These are phyloP conservation scores for Macrosteles quadrilineatus DNA, from an alignment of 1,140 invertebrate species.

Conservation along the genomic window DNA sequence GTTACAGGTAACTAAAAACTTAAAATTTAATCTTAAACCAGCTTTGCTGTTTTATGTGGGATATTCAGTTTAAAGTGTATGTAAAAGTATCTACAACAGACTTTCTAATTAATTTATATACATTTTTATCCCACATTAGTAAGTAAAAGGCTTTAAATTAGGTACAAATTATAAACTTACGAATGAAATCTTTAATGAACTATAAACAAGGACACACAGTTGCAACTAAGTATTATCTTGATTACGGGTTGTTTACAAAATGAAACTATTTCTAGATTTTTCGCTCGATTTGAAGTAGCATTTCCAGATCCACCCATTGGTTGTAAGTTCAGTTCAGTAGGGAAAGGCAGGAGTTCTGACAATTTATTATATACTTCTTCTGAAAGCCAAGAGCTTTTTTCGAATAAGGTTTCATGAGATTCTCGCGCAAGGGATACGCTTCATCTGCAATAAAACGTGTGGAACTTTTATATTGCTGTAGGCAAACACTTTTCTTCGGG, in stretches of 20 bases:
- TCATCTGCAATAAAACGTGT: slow-evolving; percentile 2
- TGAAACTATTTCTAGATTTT: too few relatives aligned
- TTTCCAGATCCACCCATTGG: too few relatives aligned
- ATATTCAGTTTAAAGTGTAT: neutral
- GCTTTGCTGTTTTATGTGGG: neutral
- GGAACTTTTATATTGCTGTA: neutral
- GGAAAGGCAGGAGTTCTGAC: neutral
- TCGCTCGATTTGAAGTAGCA: too few relatives aligned
- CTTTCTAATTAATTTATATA: too few relatives aligned
- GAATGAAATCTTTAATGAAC: neutral
- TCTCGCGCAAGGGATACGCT: slow-evolving; percentile 2
- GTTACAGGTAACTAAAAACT: too few relatives aligned
- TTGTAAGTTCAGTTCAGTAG: neutral
- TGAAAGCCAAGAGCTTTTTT: neutral
- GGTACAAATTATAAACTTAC: neutral
- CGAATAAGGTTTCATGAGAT: neutral
- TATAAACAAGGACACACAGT: neutral
- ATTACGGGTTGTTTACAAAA: neutral
- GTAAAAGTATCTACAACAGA: neutral
- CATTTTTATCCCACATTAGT: neutral
- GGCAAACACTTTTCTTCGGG: slow-evolving; percentile 6
- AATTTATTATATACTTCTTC: neutral
- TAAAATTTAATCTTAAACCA: too few relatives aligned
- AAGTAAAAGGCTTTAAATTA: neutral
- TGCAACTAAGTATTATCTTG: neutral